Evolutionary conservation across 2,888 invertebrate species (phyloP), one percentile per base, ranked within the genome.

Genomic region (Callyntrura sp.): DNA sequence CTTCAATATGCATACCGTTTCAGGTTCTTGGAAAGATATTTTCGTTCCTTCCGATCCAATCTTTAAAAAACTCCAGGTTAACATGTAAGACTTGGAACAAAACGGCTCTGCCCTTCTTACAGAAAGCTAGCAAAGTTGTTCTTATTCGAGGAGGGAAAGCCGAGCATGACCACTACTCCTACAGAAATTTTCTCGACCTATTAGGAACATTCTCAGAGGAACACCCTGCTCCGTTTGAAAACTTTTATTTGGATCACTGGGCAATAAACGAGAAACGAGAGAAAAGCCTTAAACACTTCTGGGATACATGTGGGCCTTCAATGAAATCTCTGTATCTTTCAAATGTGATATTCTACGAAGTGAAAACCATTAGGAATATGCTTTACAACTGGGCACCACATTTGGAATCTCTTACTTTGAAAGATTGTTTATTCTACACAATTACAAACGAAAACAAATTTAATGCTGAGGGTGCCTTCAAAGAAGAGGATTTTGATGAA

Each of bases 201-300:
- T 70, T 92, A 8, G 84, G 79, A 25, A 0, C 70, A 0, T 48
- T 88, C 8, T 73, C 88, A 9, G 9, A 5, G 0, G 90, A 85
- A 12, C 43, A 60, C 9, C 82, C 48, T n/a, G 79, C 88, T 20
- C 91, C 91, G 9, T 92, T 91, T 35, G 70, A 84, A 76, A 91
- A 92, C 45, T 92, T 88, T 57, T 90, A 88, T 55, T 70, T 92
- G 25, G 88, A 92, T 43, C 92, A 92, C 57, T 92, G 92, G 92
- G 90, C 91, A 11, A 9, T 92, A 12, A 91, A 92, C 60, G 90
- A 90, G 20, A 90, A 84, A 76, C 14, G 91, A 25, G 92, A 92
- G 57, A 83, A 86, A 43, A 88, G 51, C 60, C 60, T 92, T 70
- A 65, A 73, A 60, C 45, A 35, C 35, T 92, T 92, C 73, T 92